Percentiles rank a stretch among this genome's conserved stretches.
Conservation (phyloP, 2,888 invertebrate species). For the Cantharis nigra region DNA sequence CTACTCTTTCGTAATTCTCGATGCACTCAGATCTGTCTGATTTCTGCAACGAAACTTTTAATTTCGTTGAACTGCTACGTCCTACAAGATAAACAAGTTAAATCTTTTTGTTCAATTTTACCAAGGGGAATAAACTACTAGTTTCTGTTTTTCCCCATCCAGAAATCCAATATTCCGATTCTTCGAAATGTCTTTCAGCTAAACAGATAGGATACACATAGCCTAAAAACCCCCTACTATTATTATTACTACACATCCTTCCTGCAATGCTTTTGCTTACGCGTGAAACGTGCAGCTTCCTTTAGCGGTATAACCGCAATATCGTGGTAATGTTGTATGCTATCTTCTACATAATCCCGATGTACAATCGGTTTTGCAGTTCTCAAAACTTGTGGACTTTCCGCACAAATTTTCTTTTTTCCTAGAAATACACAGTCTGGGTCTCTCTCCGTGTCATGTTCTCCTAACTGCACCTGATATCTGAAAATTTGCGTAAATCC, state of each 20-base stretch:
- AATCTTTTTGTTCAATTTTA: neutral
- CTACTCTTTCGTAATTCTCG: slow-evolving; percentile 57
- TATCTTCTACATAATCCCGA: slow-evolving; percentile 49
- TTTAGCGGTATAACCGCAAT: slow-evolving; percentile 58
- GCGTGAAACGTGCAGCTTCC: slow-evolving; percentile 52
- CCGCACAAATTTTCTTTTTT: slow-evolving; percentile 52
- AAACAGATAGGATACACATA: slow-evolving; percentile 52
- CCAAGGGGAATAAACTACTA: slow-evolving; percentile 23
- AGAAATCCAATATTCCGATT: slow-evolving; percentile 48
- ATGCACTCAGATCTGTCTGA: slow-evolving; percentile 61
- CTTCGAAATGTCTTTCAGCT: slow-evolving; percentile 9
- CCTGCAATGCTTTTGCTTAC: slow-evolving; percentile 42
- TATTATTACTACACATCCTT: neutral
- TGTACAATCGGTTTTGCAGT: slow-evolving; percentile 55
- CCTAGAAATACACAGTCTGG: slow-evolving; percentile 56
- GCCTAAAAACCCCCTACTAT: slow-evolving; percentile 37
- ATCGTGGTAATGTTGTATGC: slow-evolving; percentile 50
- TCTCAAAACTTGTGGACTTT: slow-evolving; percentile 51
- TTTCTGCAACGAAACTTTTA: slow-evolving; percentile 66
- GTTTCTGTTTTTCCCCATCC: slow-evolving; percentile 61
- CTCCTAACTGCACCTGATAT: slow-evolving; percentile 53
- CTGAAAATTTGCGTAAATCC: slow-evolving; percentile 35
- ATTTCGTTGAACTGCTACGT: slow-evolving; percentile 56
- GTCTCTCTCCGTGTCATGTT: slow-evolving; percentile 56
- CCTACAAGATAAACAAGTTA: slow-evolving; percentile 35